Evolutionary conservation across 2,113 vertebrate genomes (phyloP).

Genomic region (Tinamus guttatus): DNA sequence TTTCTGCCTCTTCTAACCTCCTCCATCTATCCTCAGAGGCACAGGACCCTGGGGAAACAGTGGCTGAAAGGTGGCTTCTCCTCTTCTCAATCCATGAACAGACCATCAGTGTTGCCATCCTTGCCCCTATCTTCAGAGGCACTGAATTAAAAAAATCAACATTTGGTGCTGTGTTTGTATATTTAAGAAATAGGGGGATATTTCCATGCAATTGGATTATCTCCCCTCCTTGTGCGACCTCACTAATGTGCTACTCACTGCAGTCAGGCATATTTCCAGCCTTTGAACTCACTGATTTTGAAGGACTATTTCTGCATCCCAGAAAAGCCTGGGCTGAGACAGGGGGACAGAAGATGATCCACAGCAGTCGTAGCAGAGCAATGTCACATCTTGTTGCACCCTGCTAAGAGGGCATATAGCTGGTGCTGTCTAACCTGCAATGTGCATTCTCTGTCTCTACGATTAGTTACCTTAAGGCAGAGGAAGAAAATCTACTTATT

Average conservation of each 20-base stretch:
- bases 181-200: not conserved
- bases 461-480: conserved; percentile 18
- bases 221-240: not conserved
- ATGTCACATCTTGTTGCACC: not conserved
- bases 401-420: not conserved
- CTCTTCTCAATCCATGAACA: not conserved
- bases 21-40: not conserved
- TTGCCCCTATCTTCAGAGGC: not conserved
- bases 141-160: not conserved
- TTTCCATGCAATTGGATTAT: not conserved
- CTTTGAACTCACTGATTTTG: not conserved
- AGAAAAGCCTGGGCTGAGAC: not conserved
- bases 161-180: not conserved
- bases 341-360: not conserved
- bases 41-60: not conserved
- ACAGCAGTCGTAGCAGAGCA: not conserved
- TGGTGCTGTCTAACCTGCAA: not conserved
- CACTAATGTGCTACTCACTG: not conserved
- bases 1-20: not conserved
- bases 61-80: not conserved
- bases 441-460: not conserved
- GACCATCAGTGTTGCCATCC: not conserved
- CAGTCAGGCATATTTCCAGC: not conserved
- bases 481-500: not conserved
- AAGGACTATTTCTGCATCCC: not conserved